These are phyloP conservation scores for Agonopterix subpropinquella DNA, from an alignment of 2,888 invertebrate genomes.

Conservation along the genomic window DNA sequence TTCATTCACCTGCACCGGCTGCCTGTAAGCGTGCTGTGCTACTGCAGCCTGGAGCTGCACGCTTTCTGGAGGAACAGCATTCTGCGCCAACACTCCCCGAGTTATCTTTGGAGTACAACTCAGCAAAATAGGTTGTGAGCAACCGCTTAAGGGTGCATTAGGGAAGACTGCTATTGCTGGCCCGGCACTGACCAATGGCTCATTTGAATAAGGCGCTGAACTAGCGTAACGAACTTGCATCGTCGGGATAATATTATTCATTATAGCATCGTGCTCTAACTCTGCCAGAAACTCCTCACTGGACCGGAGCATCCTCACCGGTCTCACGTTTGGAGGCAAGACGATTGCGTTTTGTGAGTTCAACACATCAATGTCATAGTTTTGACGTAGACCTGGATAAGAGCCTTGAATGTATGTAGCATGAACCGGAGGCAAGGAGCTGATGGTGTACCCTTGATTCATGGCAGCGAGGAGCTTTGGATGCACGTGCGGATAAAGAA, in stretches of 20 bases:
- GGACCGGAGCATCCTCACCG: constrained; percentile 19
- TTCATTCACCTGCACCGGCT: neutral
- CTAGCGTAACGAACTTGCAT: constrained; percentile 40
- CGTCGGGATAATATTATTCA: constrained; percentile 56
- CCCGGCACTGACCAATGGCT: constrained; percentile 2
- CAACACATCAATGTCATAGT: constrained; percentile 6
- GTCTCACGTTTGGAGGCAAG: constrained; percentile 18
- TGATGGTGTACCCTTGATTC: constrained; percentile 18
- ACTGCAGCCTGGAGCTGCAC: neutral
- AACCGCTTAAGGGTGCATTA: constrained; percentile 14
- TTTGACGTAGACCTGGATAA: constrained; percentile 12
- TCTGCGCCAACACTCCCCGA: constrained; percentile 19
- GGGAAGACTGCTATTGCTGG: constrained; percentile 23
- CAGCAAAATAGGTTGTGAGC: constrained; percentile 37
- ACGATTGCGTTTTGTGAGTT: constrained; percentile 10
- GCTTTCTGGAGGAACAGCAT: neutral
- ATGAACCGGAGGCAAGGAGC: constrained; percentile 25
- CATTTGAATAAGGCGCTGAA: constrained; percentile 4
- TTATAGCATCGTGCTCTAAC: constrained; percentile 41
- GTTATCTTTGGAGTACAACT: constrained; percentile 38
- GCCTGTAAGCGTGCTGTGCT: neutral
- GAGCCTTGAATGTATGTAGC: constrained; percentile 25
- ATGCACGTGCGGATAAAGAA: constrained; percentile 15
- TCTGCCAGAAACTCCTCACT: constrained; percentile 37
- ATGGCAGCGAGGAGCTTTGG: constrained; percentile 12